Evolutionary conservation across 2,113 vertebrate genomes (phyloP).

Genomic region (Anser brachyrhynchus): DNA sequence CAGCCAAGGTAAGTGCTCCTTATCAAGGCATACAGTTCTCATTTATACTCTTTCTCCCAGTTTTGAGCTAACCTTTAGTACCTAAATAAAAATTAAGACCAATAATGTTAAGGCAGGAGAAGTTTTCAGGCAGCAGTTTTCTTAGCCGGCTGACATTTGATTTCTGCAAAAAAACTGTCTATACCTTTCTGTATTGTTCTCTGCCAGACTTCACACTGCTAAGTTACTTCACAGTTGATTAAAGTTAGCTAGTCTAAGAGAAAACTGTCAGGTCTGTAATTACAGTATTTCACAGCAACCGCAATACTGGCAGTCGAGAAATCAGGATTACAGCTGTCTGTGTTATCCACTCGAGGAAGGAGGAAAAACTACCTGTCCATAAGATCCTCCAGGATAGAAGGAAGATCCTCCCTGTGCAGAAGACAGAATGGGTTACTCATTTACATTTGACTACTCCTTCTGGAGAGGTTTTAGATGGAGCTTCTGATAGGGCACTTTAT

Average conservation of each 20-base stretch:
- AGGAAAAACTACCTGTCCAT: slow-evolving; percentile 47
- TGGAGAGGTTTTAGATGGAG: not conserved
- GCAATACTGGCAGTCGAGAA: not conserved
- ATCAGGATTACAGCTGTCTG: not conserved
- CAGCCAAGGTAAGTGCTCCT: not conserved
- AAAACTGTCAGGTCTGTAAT: not conserved
- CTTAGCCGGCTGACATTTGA: not conserved
- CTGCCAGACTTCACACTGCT: not conserved
- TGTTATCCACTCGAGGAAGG: not conserved
- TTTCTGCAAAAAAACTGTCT: not conserved
- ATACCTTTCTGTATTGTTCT: not conserved
- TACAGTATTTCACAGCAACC: not conserved
- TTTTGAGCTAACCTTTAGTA: not conserved
- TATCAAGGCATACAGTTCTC: not conserved
- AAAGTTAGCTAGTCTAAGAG: not conserved
- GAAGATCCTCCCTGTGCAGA: slow-evolving; percentile 28
- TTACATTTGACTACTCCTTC: not conserved
- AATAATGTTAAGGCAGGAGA: not conserved
- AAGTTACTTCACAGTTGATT: not conserved
- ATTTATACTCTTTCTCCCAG: fast-evolving
- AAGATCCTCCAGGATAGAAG: slow-evolving; percentile 31
- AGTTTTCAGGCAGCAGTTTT: not conserved
- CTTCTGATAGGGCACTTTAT: not conserved
- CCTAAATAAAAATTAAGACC: not conserved
- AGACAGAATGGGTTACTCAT: slow-evolving; percentile 25